Evolutionary conservation across 2,113 vertebrate species (phyloP).

Genomic region (Vulpes vulpes): DNA sequence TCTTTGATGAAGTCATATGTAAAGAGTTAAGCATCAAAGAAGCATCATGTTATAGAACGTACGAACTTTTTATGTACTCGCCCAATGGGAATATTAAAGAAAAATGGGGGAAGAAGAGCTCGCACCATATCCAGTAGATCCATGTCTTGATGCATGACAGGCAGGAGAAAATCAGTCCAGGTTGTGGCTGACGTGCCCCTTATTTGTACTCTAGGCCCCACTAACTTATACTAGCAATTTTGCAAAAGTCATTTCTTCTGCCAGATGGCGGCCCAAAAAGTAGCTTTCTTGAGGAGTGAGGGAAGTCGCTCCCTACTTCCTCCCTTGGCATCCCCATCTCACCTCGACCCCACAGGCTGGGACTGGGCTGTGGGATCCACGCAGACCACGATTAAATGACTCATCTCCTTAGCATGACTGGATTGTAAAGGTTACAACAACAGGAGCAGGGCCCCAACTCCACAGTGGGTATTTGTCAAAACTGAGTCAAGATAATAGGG

Average conservation of each 20-base stretch:
- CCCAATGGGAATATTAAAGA: constrained; percentile 21
- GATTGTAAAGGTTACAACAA: constrained; percentile 57
- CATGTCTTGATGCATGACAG: neutral
- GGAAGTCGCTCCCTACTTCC: neutral
- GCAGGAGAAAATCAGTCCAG: neutral
- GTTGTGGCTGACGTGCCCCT: neutral
- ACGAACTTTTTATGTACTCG: neutral
- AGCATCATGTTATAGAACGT: neutral
- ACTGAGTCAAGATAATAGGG: constrained; percentile 71
- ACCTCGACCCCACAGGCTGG: neutral
- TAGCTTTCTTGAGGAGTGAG: neutral
- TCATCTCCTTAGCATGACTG: constrained; percentile 39
- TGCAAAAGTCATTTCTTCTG: constrained; percentile 60
- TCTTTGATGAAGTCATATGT: neutral
- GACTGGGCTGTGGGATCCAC: neutral
- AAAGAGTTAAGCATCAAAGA: constrained; percentile 62
- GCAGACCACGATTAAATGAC: constrained; percentile 51
- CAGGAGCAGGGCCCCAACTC: constrained; percentile 47
- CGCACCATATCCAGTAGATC: neutral
- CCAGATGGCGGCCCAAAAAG: constrained; percentile 57
- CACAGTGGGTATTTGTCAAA: constrained; percentile 62
- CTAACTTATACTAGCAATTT: constrained; percentile 49
- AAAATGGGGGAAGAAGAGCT: neutral
- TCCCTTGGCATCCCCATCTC: constrained; percentile 15
- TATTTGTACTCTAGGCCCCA: constrained; percentile 34